These are phyloP conservation scores for Coendou prehensilis DNA, from an alignment of 2,797 vertebrate species.

Conservation along the genomic window DNA sequence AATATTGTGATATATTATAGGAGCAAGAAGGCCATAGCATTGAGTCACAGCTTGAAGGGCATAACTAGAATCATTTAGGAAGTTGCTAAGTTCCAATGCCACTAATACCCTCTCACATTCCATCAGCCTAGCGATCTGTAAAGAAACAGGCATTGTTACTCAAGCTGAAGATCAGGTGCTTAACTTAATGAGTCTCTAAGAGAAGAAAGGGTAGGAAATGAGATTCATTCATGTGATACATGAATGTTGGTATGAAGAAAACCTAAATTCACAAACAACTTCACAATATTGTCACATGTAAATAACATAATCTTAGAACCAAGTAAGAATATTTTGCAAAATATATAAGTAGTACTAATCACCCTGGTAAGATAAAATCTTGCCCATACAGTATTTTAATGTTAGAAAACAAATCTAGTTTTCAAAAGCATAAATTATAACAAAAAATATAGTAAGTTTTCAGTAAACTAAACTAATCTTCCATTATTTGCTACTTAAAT, in stretches of 20 bases:
- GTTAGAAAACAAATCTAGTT: neutral
- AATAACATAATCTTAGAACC: neutral
- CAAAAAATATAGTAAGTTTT: conserved; percentile 59
- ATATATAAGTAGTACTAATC: neutral
- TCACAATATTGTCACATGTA: neutral
- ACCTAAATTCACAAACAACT: conserved; percentile 52
- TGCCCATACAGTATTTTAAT: conserved; percentile 28
- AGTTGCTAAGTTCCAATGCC: conserved; percentile 94
- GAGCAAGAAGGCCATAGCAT: conserved; percentile 95
- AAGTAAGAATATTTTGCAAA: conserved; percentile 28
- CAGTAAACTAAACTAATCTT: conserved; percentile 4
- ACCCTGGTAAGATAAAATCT: conserved; percentile 11
- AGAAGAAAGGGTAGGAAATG: conserved; percentile 26
- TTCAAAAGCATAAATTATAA: conserved; percentile 61
- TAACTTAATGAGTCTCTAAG: conserved; percentile 1
- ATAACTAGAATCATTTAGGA: conserved; percentile 91
- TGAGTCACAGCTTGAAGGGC: conserved; percentile 93
- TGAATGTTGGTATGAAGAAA: conserved; percentile 28
- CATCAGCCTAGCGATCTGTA: conserved; percentile 93
- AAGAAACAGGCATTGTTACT: conserved; percentile 71
- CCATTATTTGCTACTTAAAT: neutral
- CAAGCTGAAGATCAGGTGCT: conserved; percentile 8
- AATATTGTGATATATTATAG: conserved; percentile 96
- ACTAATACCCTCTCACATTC: conserved; percentile 95
- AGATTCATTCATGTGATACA: no score